phyloP scores from a whole-genome alignment of 2,113 vertebrate species.

The Aegithalos caudatus region DNA sequence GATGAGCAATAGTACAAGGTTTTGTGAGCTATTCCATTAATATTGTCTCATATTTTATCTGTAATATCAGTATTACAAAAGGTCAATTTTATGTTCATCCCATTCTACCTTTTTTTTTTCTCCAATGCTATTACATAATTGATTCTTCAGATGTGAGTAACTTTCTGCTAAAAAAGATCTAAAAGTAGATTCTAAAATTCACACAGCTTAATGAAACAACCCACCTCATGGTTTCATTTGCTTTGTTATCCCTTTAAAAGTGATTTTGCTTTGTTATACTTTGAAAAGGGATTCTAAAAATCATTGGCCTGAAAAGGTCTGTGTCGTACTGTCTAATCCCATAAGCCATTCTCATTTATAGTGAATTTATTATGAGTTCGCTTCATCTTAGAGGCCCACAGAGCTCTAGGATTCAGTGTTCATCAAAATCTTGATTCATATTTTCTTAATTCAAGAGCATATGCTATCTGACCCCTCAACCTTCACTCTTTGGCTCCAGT shows the following conservation, averaged over 20 bases:
- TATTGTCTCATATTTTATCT: neutral
- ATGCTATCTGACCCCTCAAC: conserved; percentile 21
- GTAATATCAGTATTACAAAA: neutral
- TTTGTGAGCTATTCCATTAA: neutral
- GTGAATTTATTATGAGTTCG: neutral
- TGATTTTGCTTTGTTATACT: neutral
- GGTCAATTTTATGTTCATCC: neutral
- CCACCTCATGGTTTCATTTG: neutral
- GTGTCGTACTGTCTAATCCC: neutral
- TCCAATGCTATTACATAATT: neutral
- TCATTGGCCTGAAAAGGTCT: neutral
- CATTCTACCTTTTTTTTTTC: neutral
- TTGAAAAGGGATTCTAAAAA: neutral
- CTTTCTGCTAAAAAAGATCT: neutral
- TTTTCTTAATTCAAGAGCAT: conserved; percentile 29
- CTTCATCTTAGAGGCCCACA: neutral
- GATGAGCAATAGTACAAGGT: neutral
- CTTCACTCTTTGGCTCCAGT: neutral
- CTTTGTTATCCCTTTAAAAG: neutral
- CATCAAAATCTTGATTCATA: conserved; percentile 18
- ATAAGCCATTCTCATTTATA: neutral
- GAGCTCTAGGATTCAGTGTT: neutral
- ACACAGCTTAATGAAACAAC: neutral
- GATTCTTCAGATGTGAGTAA: neutral
- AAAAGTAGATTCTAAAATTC: neutral